Evolutionary conservation across 1,140 invertebrate species (phyloP), one percentile per base, ranked within the genome.

Genomic region (Achatina immaculata): DNA sequence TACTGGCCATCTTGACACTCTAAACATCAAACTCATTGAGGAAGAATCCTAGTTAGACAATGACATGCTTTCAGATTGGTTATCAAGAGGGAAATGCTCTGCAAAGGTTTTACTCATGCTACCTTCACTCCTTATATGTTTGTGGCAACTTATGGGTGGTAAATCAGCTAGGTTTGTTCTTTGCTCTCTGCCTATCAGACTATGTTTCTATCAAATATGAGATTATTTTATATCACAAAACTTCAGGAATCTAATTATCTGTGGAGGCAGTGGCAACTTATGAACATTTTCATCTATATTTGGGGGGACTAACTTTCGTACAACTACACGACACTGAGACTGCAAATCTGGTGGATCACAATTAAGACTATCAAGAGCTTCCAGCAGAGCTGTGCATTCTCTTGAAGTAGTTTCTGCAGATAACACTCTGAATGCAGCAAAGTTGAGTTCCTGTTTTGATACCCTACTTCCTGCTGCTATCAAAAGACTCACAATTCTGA

Each of bases 381-480:
- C 28, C n/a, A 81, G 45, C 14, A 75, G 28, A 24, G 42, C 19
- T 28, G 73, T 55, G 4, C 14, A 55, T 55, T 55, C 51, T 21
- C 14, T n/a, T 4, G 51, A 21, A 14, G n/a, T 55, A 21, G 51
- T 14, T 55, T n/a, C 31, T 1, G n/a, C 28, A 31, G 34, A 76
- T n/a, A 19, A 34, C 7, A 58, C 21, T 31, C 9, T 51, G 28
- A n/a, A 1, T 2, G 14, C 2, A n/a, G 28, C 42, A 40, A 2
- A 16, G 16, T 73, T 71, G 19, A 82, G 36, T 7, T 31, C n/a
- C 7, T 45, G 4, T 1, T 36, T 0, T 16, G 36, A 24, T 4
- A 82, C 11, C 28, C 42, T 48, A 7, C 78, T 51, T 31, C 82
- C 82, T 11, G 82, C 78, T 0, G 82, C 78, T 16, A 83, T n/a